Percentiles rank a stretch among this genome's conserved stretches.
These are phyloP conservation scores for Ochotona princeps DNA, from an alignment of 2,113 vertebrate genomes.

Conservation along the genomic window DNA sequence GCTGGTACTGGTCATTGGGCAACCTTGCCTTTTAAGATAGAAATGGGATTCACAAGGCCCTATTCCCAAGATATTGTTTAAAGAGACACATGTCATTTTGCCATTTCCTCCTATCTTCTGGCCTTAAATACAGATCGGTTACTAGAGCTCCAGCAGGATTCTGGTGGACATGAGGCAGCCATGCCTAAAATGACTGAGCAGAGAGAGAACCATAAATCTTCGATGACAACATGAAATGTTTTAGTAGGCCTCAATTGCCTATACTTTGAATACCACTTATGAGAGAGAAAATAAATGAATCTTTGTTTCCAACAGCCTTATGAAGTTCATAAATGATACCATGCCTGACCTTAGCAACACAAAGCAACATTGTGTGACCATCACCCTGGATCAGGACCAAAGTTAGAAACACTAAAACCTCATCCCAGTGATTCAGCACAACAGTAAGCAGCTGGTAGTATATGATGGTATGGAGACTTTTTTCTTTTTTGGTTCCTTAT, in stretches of 20 bases:
- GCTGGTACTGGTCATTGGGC: not conserved
- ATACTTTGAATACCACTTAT: not conserved
- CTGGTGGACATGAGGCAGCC: not conserved
- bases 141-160: not conserved
- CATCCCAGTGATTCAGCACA: not conserved
- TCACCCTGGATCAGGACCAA: not conserved
- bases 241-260: not conserved
- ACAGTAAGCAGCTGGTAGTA: not conserved
- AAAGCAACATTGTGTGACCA: not conserved
- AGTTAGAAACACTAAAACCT: constrained; percentile 15
- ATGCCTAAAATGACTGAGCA: not conserved
- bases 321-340: not conserved
- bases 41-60: not conserved
- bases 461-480: not conserved
- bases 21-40: not conserved
- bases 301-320: not conserved
- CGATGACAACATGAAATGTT: not conserved
- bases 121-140: not conserved
- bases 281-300: not conserved
- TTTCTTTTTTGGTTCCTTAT: not conserved
- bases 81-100: not conserved
- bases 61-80: not conserved
- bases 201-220: not conserved
- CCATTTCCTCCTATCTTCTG: not conserved
- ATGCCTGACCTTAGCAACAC: not conserved